phyloP scores from a whole-genome alignment of 2,113 vertebrate species.

The Phrynosoma platyrhinos region DNA sequence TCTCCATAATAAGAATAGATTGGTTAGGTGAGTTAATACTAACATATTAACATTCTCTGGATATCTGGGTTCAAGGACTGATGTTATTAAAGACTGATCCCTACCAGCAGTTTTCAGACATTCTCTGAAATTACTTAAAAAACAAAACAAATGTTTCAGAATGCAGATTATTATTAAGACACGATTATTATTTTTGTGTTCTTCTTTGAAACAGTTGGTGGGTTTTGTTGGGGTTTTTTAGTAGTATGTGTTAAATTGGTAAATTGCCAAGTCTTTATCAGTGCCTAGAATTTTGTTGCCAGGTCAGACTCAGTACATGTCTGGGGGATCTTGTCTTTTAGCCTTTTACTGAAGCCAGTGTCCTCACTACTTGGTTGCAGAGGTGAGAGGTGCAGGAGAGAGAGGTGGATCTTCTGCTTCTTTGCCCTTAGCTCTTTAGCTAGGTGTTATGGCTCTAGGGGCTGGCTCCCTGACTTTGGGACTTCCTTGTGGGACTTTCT shows the following conservation, averaged over 20 bases:
- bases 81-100: slow-evolving; percentile 21
- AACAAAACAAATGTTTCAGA: slow-evolving; percentile 5
- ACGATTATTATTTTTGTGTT: neutral
- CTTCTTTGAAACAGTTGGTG: neutral
- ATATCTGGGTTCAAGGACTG: neutral
- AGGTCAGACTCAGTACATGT: neutral
- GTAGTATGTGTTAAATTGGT: neutral
- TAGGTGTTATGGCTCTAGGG: neutral
- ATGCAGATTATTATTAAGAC: slow-evolving; percentile 21
- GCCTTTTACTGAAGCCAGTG: neutral
- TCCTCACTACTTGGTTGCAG: neutral
- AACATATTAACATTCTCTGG: neutral
- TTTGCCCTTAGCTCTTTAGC: neutral
- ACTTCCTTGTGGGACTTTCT: neutral
- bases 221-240: neutral
- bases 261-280: neutral
- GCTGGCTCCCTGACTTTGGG: neutral
- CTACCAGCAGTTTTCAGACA: slow-evolving; percentile 18
- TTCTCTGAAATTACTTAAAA: no score
- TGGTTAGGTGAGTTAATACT: neutral
- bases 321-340: neutral
- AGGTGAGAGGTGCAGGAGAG: no score
- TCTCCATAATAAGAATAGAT: neutral
- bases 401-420: neutral
- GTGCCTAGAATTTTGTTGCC: neutral